A percentile compares a stretch with the other conserved stretches of the same genome.
Evolutionary conservation across 1,140 invertebrate species (phyloP).

Genomic region (Rhyacophila brunnea): DNA sequence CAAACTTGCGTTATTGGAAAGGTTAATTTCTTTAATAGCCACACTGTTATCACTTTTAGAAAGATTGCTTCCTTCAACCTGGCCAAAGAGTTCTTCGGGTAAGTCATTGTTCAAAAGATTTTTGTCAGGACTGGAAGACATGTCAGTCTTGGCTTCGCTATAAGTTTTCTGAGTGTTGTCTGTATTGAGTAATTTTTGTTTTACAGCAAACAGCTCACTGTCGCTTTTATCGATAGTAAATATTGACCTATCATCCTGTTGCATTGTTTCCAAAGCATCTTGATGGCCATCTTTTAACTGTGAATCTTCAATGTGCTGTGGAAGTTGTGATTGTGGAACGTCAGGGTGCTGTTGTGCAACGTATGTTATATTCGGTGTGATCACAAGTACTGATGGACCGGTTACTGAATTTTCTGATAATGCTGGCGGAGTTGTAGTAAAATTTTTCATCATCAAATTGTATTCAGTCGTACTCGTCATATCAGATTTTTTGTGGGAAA

Average conservation of each 20-base stretch:
- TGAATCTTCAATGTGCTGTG: too few species aligned
- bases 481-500: too few species aligned
- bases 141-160: neutral
- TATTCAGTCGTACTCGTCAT: too few species aligned
- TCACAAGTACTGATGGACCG: too few species aligned
- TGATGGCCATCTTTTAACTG: neutral
- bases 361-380: too few species aligned
- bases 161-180: neutral
- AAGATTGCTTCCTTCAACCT: constrained; percentile 1
- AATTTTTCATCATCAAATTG: too few species aligned
- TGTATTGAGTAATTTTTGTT: neutral
- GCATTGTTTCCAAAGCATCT: constrained; percentile 26
- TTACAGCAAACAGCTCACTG: neutral
- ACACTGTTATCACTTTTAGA: constrained; percentile 6
- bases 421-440: too few species aligned
- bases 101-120: constrained; percentile 20
- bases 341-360: too few species aligned
- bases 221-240: constrained; percentile 30
- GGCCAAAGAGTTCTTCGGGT: neutral
- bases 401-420: too few species aligned
- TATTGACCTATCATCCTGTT: constrained; percentile 34
- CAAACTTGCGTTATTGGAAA: neutral
- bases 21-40: neutral
- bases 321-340: too few species aligned
- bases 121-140: constrained; percentile 5